Conservation (phyloP, 2,797 vertebrate species). For the Pogonophryne albipinna region DNA sequence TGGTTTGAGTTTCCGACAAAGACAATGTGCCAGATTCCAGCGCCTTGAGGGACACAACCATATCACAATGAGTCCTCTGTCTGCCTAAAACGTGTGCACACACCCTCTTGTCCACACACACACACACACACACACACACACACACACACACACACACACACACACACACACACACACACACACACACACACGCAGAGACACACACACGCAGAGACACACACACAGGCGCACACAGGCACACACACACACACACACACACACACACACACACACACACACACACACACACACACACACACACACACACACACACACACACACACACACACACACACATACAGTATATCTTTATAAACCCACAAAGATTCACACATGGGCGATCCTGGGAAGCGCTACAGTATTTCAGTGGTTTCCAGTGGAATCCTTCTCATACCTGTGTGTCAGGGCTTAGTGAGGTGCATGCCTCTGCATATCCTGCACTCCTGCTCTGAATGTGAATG, state of each 20-base stretch:
- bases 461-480: constrained; percentile 76
- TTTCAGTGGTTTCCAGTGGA: constrained; percentile 64
- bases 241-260: background rate
- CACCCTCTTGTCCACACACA: constrained; percentile 35
- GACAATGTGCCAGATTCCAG: constrained; percentile 84
- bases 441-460: constrained; percentile 70
- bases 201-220: constrained; percentile 29
- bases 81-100: constrained; percentile 51
- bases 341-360: constrained; percentile 21
- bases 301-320: no score
- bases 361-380: constrained; percentile 28
- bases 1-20: constrained; percentile 80
- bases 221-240: constrained; percentile 19
- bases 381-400: constrained; percentile 62
- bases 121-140: constrained; percentile 20
- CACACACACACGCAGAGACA: constrained; percentile 29
- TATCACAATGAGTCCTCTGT: constrained; percentile 82
- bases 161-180: constrained; percentile 27
- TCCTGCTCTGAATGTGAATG: constrained; percentile 36
- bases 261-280: constrained; percentile 11
- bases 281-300: background rate
- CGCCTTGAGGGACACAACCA: constrained; percentile 76
- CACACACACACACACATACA: constrained; percentile 24
- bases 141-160: constrained; percentile 28
- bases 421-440: constrained; percentile 78